Base-by-base conservation (phyloP, 2,888 invertebrate species). In the Tenthredo notha region DNA sequence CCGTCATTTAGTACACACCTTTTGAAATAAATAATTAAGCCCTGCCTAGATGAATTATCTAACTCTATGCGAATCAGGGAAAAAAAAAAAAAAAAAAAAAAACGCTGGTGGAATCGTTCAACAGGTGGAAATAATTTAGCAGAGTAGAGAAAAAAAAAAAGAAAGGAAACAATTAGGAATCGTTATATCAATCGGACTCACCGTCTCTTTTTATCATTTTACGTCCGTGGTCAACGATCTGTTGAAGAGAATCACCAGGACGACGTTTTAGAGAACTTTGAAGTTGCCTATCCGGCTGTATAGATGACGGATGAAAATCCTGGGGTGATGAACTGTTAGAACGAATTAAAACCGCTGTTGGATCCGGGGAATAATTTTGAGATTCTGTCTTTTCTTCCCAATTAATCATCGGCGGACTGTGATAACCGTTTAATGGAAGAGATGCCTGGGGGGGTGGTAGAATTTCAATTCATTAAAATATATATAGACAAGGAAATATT, bases 321-420 rank as follows among this genome's bases (percentile, higher is more conserved):
- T 88, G 88, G n/a, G 90, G 89, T 25, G 90, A 88, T 58, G 86
- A 89, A 80, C 87, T 88, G 84, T 86, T 90, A 21, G 90, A 88
- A 43, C 87, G 89, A 37, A 90, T 86, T 12, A 78, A 21, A 3
- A 6, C 50, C 9, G 78, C 7, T 84, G 87, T 88, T 70, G 87
- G 85, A 61, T 89, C 89, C 12, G 90, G 88, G 18, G 90, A 90
- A 86, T 88, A 87, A 86, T 90, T 91, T 43, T 89, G 85, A 58
- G 90, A 89, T 18, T 90, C 89, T n/a, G 90, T 90, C 84, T 93
- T 93, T 29, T 92, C 92, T 84, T 92, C 91, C 93, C 93, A 93
- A 84, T 92, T 87, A 58, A 90, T 89, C 85, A 90, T 89, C 84
- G 90, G 89, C 47, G 91, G 85, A 75, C 89, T 90, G 84, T 91